phyloP scores from a whole-genome alignment of 2,797 vertebrate species.

The Gambelia wislizenii region DNA sequence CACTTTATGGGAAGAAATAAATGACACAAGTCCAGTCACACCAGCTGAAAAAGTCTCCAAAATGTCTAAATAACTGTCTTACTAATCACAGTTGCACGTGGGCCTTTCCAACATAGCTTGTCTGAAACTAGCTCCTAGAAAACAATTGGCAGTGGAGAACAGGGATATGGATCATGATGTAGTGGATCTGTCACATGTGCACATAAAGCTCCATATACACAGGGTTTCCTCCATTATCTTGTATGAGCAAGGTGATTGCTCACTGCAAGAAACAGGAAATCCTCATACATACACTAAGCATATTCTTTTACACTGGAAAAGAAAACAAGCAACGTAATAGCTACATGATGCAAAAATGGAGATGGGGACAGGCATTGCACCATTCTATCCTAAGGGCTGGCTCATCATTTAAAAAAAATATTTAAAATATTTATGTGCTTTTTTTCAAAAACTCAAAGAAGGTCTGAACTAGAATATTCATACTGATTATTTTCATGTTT shows the following conservation, averaged over 20 bases:
- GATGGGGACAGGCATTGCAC: neutral
- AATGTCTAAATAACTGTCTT: constrained; percentile 38
- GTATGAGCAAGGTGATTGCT: neutral
- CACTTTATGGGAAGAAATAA: neutral
- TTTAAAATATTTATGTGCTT: neutral
- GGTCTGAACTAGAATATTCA: neutral
- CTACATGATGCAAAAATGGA: neutral
- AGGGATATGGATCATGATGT: neutral
- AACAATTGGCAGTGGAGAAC: neutral
- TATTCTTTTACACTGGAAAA: neutral
- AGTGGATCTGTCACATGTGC: too few species aligned
- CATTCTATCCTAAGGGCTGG: neutral
- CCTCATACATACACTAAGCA: neutral
- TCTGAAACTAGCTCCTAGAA: constrained; percentile 24
- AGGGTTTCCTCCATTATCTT: neutral
- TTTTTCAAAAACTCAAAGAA: neutral
- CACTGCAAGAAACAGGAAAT: neutral
- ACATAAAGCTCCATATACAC: neutral
- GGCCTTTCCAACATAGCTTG: constrained; percentile 14
- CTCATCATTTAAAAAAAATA: neutral
- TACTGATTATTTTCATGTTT: neutral
- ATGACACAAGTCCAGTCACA: neutral
- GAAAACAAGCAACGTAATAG: neutral
- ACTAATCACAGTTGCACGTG: neutral
- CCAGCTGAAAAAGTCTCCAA: neutral